phyloP scores from a whole-genome alignment of 2,113 vertebrate genomes.

The Corapipo altera region DNA sequence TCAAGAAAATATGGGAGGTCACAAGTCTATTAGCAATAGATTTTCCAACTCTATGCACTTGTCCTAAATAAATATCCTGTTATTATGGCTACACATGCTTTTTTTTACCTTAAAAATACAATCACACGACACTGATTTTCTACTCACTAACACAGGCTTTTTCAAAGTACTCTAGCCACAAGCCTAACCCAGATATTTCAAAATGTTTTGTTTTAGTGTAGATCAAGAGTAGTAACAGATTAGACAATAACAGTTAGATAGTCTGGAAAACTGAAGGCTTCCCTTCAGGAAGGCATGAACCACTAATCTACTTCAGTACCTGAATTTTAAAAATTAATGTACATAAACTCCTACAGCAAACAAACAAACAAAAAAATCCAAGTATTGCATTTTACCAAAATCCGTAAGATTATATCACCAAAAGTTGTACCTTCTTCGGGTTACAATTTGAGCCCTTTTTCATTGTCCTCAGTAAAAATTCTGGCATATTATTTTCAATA shows the following conservation, averaged over 20 bases:
- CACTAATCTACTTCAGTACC: neutral
- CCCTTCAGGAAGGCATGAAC: neutral
- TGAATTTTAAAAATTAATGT: neutral
- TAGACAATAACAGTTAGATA: neutral
- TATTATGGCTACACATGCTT: accelerated
- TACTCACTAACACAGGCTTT: neutral
- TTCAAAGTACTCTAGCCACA: neutral
- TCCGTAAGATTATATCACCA: neutral
- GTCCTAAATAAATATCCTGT: neutral
- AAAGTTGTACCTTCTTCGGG: constrained; percentile 79
- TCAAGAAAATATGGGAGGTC: neutral
- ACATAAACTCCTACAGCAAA: neutral
- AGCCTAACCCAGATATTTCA: neutral
- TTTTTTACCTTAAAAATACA: neutral
- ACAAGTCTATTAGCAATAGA: neutral
- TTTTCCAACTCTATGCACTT: neutral
- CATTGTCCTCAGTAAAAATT: constrained; percentile 86
- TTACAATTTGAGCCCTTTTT: constrained; percentile 63
- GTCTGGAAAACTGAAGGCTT: neutral
- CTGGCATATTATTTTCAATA: constrained; percentile 90
- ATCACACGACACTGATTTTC: neutral
- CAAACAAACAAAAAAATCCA: neutral
- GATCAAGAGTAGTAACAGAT: neutral
- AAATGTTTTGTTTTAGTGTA: neutral
- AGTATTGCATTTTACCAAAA: neutral